A percentile compares a stretch with the other conserved stretches of the same genome.
phyloP scores from a whole-genome alignment of 2,888 invertebrate species.

The Ochropleura leucogaster region DNA sequence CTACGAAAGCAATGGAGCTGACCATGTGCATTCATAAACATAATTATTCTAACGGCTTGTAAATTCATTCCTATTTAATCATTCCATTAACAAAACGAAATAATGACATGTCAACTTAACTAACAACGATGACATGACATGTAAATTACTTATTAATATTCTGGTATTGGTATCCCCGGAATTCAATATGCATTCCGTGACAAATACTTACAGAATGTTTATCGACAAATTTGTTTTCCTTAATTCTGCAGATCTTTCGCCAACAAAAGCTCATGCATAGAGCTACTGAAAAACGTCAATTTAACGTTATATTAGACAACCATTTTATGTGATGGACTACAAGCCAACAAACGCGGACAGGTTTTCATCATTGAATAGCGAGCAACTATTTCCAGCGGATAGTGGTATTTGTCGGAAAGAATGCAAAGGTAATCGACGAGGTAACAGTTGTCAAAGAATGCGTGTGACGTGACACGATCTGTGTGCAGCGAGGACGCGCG shows the following conservation, averaged over 20 bases:
- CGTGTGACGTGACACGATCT: conserved; percentile 76
- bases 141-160: too few species aligned
- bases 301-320: neutral
- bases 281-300: neutral
- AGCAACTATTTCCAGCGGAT: conserved; percentile 33
- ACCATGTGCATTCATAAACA: neutral
- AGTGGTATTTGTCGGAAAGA: conserved; percentile 55
- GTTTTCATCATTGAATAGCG: conserved; percentile 39
- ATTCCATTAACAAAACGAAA: neutral
- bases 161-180: neutral
- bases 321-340: neutral
- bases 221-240: neutral
- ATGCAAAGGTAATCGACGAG: conserved; percentile 76
- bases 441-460: conserved; percentile 83
- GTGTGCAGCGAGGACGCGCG: conserved; percentile 57
- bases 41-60: conserved; percentile 4
- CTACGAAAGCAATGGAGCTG: conserved; percentile 17
- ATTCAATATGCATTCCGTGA: conserved; percentile 4
- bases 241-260: neutral
- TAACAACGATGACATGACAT: too few species aligned
- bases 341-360: conserved; percentile 17
- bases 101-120: neutral
- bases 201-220: neutral
- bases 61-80: conserved; percentile 4
- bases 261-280: conserved; percentile 5